phyloP scores from a whole-genome alignment of 2,797 vertebrate genomes.

The Toxotes lorentzi region DNA sequence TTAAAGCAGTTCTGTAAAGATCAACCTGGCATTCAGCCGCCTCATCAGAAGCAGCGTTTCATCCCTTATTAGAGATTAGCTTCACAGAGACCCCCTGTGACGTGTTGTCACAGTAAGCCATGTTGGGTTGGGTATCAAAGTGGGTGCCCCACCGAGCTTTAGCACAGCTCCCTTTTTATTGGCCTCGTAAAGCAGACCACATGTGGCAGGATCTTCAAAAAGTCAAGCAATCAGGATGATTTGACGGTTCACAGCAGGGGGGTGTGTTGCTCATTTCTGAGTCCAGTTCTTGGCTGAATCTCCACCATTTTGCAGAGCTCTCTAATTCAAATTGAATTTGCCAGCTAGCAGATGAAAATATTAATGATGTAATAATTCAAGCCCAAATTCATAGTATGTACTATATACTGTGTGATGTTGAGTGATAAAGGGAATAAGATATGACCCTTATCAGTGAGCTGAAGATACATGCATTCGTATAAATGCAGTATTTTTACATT shows the following conservation, averaged over 20 bases:
- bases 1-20: slow-evolving; percentile 68
- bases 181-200: slow-evolving; percentile 64
- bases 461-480: slow-evolving; percentile 41
- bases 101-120: slow-evolving; percentile 82
- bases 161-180: slow-evolving; percentile 75
- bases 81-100: slow-evolving; percentile 82
- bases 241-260: slow-evolving; percentile 81
- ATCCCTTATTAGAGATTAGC: slow-evolving; percentile 85
- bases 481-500: slow-evolving; percentile 33
- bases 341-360: slow-evolving; percentile 73
- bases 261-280: slow-evolving; percentile 68
- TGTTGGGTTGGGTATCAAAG: slow-evolving; percentile 83
- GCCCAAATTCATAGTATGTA: slow-evolving; percentile 42
- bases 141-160: slow-evolving; percentile 77
- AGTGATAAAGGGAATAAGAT: slow-evolving; percentile 73
- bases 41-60: slow-evolving; percentile 72
- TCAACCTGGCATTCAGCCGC: slow-evolving; percentile 67
- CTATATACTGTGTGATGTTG: slow-evolving; percentile 58
- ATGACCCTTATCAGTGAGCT: slow-evolving; percentile 57
- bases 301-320: slow-evolving; percentile 69
- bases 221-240: slow-evolving; percentile 78
- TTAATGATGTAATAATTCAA: slow-evolving; percentile 79
- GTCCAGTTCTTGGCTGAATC: slow-evolving; percentile 64
- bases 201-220: slow-evolving; percentile 83
- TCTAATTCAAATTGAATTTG: slow-evolving; percentile 75